phyloP scores from a whole-genome alignment of 2,113 vertebrate genomes.

The Ictidomys tridecemlineatus region DNA sequence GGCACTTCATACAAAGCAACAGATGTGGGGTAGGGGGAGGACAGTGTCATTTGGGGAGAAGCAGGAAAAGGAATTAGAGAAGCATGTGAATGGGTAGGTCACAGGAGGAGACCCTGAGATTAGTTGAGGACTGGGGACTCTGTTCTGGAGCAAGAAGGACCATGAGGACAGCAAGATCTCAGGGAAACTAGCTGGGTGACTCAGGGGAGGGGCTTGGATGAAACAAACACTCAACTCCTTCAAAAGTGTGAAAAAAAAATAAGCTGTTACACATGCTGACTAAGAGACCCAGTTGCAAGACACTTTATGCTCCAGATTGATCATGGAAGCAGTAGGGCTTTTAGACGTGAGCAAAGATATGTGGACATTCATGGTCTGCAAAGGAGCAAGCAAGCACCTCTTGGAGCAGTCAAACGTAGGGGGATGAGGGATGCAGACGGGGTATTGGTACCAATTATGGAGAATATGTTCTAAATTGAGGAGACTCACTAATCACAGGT shows the following conservation, averaged over 20 bases:
- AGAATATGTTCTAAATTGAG: background rate
- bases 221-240: background rate
- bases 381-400: background rate
- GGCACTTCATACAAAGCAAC: background rate
- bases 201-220: background rate
- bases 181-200: background rate
- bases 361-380: background rate
- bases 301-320: background rate
- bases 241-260: background rate
- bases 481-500: background rate
- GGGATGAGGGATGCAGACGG: background rate
- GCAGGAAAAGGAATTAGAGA: background rate
- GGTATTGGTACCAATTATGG: fast-evolving
- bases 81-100: background rate
- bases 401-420: too few relatives aligned
- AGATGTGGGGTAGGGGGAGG: background rate
- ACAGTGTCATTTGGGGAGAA: too few relatives aligned
- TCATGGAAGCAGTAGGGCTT: background rate
- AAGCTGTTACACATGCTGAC: background rate
- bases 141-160: background rate
- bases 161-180: background rate
- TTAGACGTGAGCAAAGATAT: background rate
- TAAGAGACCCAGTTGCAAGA: background rate
- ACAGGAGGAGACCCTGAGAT: background rate
- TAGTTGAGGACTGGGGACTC: background rate